Base-by-base conservation (phyloP, 2,888 invertebrate species). In the Lottia gigantea region DNA sequence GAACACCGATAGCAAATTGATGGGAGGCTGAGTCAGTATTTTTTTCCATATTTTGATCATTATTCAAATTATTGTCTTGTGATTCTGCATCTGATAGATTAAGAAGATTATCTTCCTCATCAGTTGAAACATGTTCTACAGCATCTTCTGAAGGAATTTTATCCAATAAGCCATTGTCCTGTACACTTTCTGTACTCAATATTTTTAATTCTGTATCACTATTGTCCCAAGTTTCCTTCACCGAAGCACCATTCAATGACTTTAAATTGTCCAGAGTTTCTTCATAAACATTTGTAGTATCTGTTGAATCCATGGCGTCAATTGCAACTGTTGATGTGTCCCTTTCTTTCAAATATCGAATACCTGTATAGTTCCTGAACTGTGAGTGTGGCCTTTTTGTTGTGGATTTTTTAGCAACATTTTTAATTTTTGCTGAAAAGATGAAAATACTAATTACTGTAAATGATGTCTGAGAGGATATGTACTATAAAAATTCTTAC, bases 1-100 rank as follows among this genome's bases (percentile, higher is more conserved):
- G 77, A 46, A 74, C 78, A 71, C 74, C 76, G 67, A 80, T 74
- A 47, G 69, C 62, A 23, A 77, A 74, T 40, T 75, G 76, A 63
- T 73, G 65, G 40, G 72, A 70, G 26, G 26, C 46, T 19, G 46
- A 3, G 11, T 55, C 23, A 19, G 23, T 23, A 55, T 23, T 19
- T 23, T 55, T 55, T 12, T 12, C 23, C 19, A 19, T 19, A 12
- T n/a, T 19, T 12, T 19, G 23, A 55, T 55, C 55, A 55, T 55
- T 55, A 12, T 23, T 40, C 11, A 40, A 40, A 40, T 40, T 40
- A 40, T 6, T 14, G 14, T 55, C 55, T 11, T 55, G 64, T 3
- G 64, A 64, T 11, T 64, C 45, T 25, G 64, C 23, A 26, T 64
- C 64, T 64, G 64, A 45, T n/a, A 64, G n/a, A n/a, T 25, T 31